Evolutionary conservation across 2,797 vertebrate species (phyloP).

Genomic region (Leuciscus waleckii): DNA sequence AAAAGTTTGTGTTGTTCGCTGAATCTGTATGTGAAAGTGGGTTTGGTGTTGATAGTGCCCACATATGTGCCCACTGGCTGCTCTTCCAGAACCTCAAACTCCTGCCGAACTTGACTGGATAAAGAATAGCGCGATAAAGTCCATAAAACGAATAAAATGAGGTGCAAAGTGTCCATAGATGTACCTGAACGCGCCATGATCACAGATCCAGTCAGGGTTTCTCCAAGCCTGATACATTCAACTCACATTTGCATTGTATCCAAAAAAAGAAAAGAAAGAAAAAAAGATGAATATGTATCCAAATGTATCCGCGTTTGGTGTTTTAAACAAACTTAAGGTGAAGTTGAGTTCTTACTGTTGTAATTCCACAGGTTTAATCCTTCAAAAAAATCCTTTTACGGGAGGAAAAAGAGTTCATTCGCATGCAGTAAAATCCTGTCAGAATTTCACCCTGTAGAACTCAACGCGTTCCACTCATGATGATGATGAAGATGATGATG

Average conservation of each 20-base stretch:
- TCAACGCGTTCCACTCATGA: slow-evolving; percentile 30
- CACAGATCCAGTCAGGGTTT: slow-evolving; percentile 73
- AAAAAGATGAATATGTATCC: slow-evolving; percentile 42
- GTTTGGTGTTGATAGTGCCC: slow-evolving; percentile 90
- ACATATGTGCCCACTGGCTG: slow-evolving; percentile 93
- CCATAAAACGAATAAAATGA: slow-evolving; percentile 78
- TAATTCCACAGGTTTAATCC: background rate
- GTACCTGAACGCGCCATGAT: slow-evolving; percentile 78
- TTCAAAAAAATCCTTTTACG: background rate
- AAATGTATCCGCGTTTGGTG: slow-evolving; percentile 19
- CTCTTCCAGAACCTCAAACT: slow-evolving; percentile 94
- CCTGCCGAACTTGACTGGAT: slow-evolving; percentile 90
- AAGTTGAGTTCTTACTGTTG: background rate
- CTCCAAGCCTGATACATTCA: slow-evolving; percentile 77
- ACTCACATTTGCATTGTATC: slow-evolving; percentile 71
- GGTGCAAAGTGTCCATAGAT: slow-evolving; percentile 69
- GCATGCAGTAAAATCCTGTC: slow-evolving; percentile 12
- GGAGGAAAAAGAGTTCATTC: background rate
- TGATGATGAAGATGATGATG: slow-evolving; percentile 50
- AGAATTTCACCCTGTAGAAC: slow-evolving; percentile 8
- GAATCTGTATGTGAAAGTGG: slow-evolving; percentile 94
- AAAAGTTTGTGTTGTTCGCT: slow-evolving; percentile 96
- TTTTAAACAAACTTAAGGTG: background rate
- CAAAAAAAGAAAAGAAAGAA: slow-evolving; percentile 40
- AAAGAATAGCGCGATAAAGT: slow-evolving; percentile 75